phyloP scores from a whole-genome alignment of 2,888 invertebrate species.

The Ptilodon capucinus region DNA sequence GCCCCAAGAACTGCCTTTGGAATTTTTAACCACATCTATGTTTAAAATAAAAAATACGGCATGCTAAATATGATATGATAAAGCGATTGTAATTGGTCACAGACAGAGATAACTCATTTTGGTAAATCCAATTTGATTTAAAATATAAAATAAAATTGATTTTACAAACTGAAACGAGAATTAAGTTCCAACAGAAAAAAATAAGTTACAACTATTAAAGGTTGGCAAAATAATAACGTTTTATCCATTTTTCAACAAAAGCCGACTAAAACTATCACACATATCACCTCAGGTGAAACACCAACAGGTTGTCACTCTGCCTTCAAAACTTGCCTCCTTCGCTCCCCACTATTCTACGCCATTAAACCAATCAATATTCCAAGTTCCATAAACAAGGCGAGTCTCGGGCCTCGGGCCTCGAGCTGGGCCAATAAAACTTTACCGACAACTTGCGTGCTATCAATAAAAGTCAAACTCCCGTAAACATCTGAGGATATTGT shows the following conservation, averaged over 20 bases:
- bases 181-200: too few relatives aligned
- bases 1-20: too few relatives aligned
- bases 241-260: background rate
- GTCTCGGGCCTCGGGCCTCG: conserved; percentile 1
- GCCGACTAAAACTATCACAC: background rate
- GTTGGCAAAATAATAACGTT: too few relatives aligned
- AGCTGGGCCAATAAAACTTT: conserved; percentile 22
- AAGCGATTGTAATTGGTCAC: too few relatives aligned
- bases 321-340: background rate
- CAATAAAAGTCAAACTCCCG: conserved; percentile 37
- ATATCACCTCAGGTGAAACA: background rate
- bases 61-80: too few relatives aligned
- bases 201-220: too few relatives aligned
- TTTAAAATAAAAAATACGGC: too few relatives aligned
- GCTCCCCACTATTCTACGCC: conserved; percentile 22
- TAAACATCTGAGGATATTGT: conserved; percentile 29
- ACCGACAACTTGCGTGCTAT: conserved; percentile 28
- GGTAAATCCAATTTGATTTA: too few relatives aligned
- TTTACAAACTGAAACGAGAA: too few relatives aligned
- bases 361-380: conserved; percentile 27
- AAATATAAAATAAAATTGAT: too few relatives aligned
- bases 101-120: too few relatives aligned
- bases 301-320: conserved; percentile 2
- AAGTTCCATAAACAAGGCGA: conserved; percentile 17
- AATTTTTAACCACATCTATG: too few relatives aligned